Conservation (phyloP, 1,140 invertebrate species). For the Drosophila asahinai region DNA sequence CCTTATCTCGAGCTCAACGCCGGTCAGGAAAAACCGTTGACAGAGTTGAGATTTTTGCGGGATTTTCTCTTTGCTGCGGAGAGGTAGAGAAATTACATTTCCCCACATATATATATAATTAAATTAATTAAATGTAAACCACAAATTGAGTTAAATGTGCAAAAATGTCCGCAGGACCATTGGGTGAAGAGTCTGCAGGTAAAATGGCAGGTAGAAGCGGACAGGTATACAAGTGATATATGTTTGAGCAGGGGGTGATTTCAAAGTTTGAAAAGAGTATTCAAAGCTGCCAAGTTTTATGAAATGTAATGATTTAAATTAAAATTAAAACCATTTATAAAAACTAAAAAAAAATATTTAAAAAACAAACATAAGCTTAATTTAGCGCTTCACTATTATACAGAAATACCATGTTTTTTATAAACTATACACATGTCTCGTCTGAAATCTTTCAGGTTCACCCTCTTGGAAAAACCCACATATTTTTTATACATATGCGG, state of each 20-base stretch:
- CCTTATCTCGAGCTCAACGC: slow-evolving; percentile 12
- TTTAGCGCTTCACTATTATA: not conserved
- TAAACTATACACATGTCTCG: not conserved
- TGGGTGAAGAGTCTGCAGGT: slow-evolving; percentile 16
- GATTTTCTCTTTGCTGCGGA: slow-evolving; percentile 24
- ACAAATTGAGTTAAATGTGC: slow-evolving; percentile 81
- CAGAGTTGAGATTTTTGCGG: slow-evolving; percentile 55
- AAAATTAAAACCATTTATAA: not conserved
- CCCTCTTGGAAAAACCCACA: slow-evolving; percentile 37
- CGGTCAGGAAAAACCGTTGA: slow-evolving; percentile 33
- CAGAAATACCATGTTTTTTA: not conserved
- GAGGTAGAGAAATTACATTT: slow-evolving; percentile 34
- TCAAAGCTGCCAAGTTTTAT: no score
- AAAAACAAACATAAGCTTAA: no score
- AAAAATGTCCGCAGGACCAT: slow-evolving; percentile 69
- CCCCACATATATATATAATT: slow-evolving; percentile 62
- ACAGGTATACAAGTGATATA: slow-evolving; percentile 21
- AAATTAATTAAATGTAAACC: slow-evolving; percentile 81
- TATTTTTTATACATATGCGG: slow-evolving; percentile 44
- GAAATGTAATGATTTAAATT: no score
- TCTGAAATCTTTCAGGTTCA: not conserved
- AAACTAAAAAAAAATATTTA: not conserved
- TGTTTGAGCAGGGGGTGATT: slow-evolving; percentile 18
- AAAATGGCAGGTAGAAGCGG: slow-evolving; percentile 13
- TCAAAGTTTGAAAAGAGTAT: slow-evolving; percentile 9